Base-by-base conservation (phyloP, 2,797 vertebrate genomes). In the Kryptolebias ocellatus region DNA sequence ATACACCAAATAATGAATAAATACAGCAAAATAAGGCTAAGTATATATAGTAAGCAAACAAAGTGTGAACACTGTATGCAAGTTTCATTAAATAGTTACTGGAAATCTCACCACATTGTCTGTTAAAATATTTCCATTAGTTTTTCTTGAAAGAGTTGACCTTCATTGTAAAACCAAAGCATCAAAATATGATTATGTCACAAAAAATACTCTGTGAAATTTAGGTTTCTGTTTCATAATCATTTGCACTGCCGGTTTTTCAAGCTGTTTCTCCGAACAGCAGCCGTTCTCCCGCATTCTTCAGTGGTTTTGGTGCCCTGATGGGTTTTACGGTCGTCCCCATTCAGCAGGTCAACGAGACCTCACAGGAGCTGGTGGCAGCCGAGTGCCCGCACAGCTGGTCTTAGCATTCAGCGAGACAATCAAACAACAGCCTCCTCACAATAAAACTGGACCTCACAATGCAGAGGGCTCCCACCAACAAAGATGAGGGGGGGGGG, bases 321-420 rank as follows among this genome's bases (percentile, higher is more conserved):
- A 47, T 53, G 12, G 47, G 37, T 64, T 68, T 37, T 65, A 60
- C 9, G 53, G 42, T 31, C 67, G 69, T 64, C 56, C 53, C 55
- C 62, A 54, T 72, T 79, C 51, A 80, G 27, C 62, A 63, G 68
- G 67, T 83, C 70, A 69, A 65, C 58, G 20, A 55, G 77, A 84
- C 81, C 69, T 74, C 67, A 83, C 86, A 84, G 69, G 74, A 74
- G 85, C 70, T 72, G 66, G 54, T 72, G 70, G 80, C 81, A 80
- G 62, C 80, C 60, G 3, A 15, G 67, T 76, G 80, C 73, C 83
- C 84, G 78, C 64, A 66, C 76, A 58, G 52, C 58, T 74, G 62
- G 69, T 67, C 65, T 54, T 44, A 49, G 53, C 70, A 80, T 62
- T 86, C 78, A 76, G 77, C 67, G 56, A 79, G 71, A 84, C 79